Evolutionary conservation across 2,888 invertebrate genomes (phyloP), one percentile per base, ranked within the genome.

Genomic region (Lasioglossum malachurum): DNA sequence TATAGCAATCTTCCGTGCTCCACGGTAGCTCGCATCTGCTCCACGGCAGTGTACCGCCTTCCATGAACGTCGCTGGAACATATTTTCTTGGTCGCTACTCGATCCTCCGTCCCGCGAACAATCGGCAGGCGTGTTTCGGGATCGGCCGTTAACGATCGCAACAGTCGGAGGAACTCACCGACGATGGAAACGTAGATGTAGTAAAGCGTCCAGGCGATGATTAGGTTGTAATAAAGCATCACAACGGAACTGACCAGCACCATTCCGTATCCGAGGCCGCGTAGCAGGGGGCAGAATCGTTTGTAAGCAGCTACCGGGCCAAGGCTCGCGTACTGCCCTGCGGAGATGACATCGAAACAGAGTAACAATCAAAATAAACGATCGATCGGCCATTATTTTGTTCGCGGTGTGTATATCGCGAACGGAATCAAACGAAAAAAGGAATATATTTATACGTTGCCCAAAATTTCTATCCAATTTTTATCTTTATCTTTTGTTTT

Each of bases 221-320:
- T 97, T 69, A 97, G 96, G 94, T 97, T 97, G 94, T 97, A 97
- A 93, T 97, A 97, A 64, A 97, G 96, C 97, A 97, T 97, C 44
- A 97, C 97, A 87, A 97, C 96, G 86, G 97, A 96, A 87, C 97
- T 97, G n/a, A 97, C 97, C 87, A 97, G 96, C 84, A 97, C 97
- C 97, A 97, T 97, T 88, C 97, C 97, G 88, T 97, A 97, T 80
- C 97, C 97, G 23, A 97, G 95, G 16, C 97, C 97, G 88, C 97
- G 97, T 93, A 98, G 97, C 14, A 98, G 96, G 0, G 97, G 97
- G 89, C 97, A 98, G 94, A 98, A 97, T 92, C 97, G 97, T 92
- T 97, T 97, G 96, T 98, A 98, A 75, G 98, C 97, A 27, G 97
- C 97, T 27, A 98, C 97, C 0, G 98, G 98, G 16, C 97, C 97